phyloP scores from a whole-genome alignment of 2,113 vertebrate species.

The Clarias gariepinus region DNA sequence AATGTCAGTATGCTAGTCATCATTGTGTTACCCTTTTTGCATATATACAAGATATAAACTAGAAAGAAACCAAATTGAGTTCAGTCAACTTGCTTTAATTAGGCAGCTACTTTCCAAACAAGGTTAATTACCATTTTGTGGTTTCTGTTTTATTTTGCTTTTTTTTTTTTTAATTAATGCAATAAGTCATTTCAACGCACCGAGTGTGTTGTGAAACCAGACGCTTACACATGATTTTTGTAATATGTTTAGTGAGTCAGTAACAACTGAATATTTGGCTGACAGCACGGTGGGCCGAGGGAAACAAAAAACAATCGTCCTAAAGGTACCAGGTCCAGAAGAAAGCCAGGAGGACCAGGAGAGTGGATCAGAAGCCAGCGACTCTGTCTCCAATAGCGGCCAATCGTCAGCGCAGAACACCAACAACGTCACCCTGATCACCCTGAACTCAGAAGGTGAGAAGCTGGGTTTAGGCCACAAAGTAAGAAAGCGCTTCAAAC shows the following conservation, averaged over 20 bases:
- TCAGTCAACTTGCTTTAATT: not conserved
- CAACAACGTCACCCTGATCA: constrained; percentile 95
- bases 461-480: not conserved
- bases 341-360: constrained; percentile 95
- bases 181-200: not conserved
- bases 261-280: constrained; percentile 41
- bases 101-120: not conserved
- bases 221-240: not conserved
- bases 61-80: not conserved
- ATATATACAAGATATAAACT: not conserved
- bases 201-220: not conserved
- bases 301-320: constrained; percentile 94
- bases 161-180: not conserved
- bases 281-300: constrained; percentile 81
- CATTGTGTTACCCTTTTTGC: not conserved
- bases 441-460: constrained; percentile 93
- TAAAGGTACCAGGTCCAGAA: constrained; percentile 90
- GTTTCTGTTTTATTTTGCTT: not conserved
- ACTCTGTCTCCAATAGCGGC: constrained; percentile 88
- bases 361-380: constrained; percentile 94
- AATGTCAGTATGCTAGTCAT: not conserved
- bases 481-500: not conserved
- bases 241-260: constrained; percentile 29
- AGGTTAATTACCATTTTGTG: not conserved
- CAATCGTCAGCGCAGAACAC: constrained; percentile 79